These are phyloP conservation scores for Argyrosomus japonicus DNA, from an alignment of 2,113 vertebrate species.

Conservation along the genomic window DNA sequence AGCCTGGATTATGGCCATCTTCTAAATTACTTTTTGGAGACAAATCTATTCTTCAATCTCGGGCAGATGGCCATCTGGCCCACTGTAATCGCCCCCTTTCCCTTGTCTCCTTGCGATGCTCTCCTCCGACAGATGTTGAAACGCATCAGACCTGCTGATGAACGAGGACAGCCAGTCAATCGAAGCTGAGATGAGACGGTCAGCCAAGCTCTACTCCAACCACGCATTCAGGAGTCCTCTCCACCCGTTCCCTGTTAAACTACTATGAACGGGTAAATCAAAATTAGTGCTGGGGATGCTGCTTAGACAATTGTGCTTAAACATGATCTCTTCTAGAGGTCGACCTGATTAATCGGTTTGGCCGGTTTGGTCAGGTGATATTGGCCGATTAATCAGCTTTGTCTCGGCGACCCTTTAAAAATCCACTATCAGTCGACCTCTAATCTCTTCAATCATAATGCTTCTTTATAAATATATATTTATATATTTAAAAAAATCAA, in stretches of 20 bases:
- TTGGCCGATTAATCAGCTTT: too few species aligned
- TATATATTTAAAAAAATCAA: slow-evolving; percentile 52
- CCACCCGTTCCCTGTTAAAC: slow-evolving; percentile 2
- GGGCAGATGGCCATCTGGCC: slow-evolving; percentile 81
- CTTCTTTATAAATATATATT: slow-evolving; percentile 45
- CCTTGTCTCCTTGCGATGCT: slow-evolving; percentile 67
- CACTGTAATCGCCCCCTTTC: slow-evolving; percentile 59
- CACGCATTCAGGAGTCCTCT: slow-evolving; percentile 51
- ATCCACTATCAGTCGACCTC: too few species aligned
- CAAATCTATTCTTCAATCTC: slow-evolving; percentile 86
- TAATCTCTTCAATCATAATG: neutral
- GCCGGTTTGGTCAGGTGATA: too few species aligned
- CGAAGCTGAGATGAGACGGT: neutral
- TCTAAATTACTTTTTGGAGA: slow-evolving; percentile 86
- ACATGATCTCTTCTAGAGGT: neutral
- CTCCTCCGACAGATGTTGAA: slow-evolving; percentile 75
- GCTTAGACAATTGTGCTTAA: slow-evolving; percentile 6
- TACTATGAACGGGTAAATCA: neutral
- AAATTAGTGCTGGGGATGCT: neutral
- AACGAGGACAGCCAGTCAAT: slow-evolving; percentile 54
- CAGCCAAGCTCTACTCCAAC: slow-evolving; percentile 18
- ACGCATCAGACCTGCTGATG: slow-evolving; percentile 68
- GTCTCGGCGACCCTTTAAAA: too few species aligned
- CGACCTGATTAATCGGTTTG: too few species aligned
- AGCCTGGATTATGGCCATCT: slow-evolving; percentile 82